phyloP scores from a whole-genome alignment of 2,888 invertebrate species.

The Harpalus rufipes region DNA sequence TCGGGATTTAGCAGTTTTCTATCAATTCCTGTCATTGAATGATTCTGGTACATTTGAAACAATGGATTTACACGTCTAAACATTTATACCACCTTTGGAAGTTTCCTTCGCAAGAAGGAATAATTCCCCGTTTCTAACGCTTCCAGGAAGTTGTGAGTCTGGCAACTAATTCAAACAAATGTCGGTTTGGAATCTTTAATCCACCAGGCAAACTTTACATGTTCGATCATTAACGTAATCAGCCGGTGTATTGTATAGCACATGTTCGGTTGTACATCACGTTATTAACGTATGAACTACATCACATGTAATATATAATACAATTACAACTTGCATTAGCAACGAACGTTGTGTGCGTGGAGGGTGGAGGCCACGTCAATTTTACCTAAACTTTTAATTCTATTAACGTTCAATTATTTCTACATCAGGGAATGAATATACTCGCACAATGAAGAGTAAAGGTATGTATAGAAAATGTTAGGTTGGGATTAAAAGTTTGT shows the following conservation, averaged over 20 bases:
- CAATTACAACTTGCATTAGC: neutral
- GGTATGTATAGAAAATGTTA: neutral
- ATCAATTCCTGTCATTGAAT: neutral
- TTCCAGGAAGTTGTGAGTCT: conserved; percentile 11
- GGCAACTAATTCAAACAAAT: conserved; percentile 30
- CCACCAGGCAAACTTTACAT: conserved; percentile 11
- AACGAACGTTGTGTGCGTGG: neutral
- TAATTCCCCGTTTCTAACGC: neutral
- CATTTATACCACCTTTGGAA: neutral
- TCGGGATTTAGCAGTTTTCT: neutral
- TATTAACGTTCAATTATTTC: neutral
- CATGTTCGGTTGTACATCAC: neutral
- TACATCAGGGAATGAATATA: neutral
- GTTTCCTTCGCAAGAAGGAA: neutral
- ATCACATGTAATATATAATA: neutral
- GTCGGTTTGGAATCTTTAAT: conserved; percentile 22
- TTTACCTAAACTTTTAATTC: neutral
- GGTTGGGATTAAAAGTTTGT: neutral
- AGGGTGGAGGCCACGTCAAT: neutral
- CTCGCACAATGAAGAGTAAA: neutral
- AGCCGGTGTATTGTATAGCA: conserved; percentile 4
- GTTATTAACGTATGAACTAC: neutral
- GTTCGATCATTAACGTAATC: conserved; percentile 27
- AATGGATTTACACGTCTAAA: neutral
- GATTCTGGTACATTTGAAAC: neutral